phyloP scores from a whole-genome alignment of 2,888 invertebrate species.

The Autographa pulchrina region DNA sequence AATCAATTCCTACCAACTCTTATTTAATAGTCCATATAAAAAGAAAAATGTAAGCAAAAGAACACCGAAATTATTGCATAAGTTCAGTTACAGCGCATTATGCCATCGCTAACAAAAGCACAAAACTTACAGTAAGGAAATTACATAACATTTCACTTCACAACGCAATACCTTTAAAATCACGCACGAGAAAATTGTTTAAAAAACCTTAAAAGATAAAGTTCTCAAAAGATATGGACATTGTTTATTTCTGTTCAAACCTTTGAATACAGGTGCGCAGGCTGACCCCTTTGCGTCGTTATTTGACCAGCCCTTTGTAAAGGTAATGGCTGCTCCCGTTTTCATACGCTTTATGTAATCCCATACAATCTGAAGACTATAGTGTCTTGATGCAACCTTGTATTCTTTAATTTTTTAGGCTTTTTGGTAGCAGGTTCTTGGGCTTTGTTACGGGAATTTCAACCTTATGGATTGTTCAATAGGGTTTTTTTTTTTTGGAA shows the following conservation, averaged over 20 bases:
- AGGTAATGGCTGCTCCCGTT: slow-evolving; percentile 40
- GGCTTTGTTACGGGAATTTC: neutral
- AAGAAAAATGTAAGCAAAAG: neutral
- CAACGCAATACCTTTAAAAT: neutral
- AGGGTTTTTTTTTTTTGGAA: neutral
- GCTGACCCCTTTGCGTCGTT: slow-evolving; percentile 16
- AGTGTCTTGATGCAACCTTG: slow-evolving; percentile 7
- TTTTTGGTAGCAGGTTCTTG: neutral
- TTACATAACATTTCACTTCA: neutral
- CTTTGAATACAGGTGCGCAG: neutral
- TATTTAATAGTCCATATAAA: neutral
- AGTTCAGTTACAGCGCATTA: neutral
- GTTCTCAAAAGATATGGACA: slow-evolving; percentile 1
- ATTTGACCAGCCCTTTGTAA: slow-evolving; percentile 36
- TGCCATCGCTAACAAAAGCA: neutral
- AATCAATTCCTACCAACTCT: too few relatives aligned
- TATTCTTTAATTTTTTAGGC: slow-evolving; percentile 6
- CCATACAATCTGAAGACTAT: slow-evolving; percentile 32
- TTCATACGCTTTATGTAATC: slow-evolving; percentile 19
- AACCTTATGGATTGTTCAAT: neutral
- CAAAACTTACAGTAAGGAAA: neutral
- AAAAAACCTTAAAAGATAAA: neutral
- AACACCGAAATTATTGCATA: neutral
- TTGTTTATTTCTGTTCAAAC: neutral
- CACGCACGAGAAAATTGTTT: neutral